Base-by-base conservation (phyloP, 1,140 invertebrate species). In the Hypsibius dujardini region DNA sequence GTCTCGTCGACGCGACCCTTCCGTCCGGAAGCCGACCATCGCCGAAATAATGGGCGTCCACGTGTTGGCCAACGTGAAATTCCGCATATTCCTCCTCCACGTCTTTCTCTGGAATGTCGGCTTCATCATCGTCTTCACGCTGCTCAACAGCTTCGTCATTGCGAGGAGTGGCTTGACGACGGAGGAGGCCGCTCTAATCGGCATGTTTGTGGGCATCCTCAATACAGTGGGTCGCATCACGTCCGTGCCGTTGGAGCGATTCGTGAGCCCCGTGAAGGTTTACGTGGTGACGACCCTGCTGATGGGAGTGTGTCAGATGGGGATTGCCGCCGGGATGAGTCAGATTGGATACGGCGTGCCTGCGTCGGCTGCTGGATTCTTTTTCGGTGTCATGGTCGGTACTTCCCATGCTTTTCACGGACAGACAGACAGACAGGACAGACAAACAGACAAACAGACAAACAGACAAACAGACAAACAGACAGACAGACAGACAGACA, bases 21-120 rank as follows among this genome's bases (percentile, higher is more conserved):
- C 62, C 62, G 62, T 67, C 62, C 12, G 42, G 42, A 12, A 7
- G 62, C 12, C 42, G 62, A 67, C 62, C 3, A 12, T 67, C 12
- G 42, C 12, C 62, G 12, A 67, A 42, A 12, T 67, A 3, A 67
- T 67, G 62, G 62, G 12, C 12, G 42, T 45, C 62, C 62, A 67
- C 42, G 62, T 67, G 12, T 42, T 67, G 12, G 7, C 7, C 12
- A 15, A 12, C 62, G 3, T 12, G 12, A 67, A 67, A 42, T 67
- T 15, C 42, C 42, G 7, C 12, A 12, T 67, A 12, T 67, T 67
- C 42, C 62, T 67, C 62, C 3, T 12, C 62, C 62, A 67, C 42
- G 62, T 67, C 12, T 12, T 67, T 3, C 12, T 67, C 12, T 67
- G 62, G 62, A 67, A 67, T 42, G 62, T 67, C 62, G 62, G 62